Conservation (phyloP, 1,140 invertebrate genomes). For the Hylaeus anthracinus region DNA sequence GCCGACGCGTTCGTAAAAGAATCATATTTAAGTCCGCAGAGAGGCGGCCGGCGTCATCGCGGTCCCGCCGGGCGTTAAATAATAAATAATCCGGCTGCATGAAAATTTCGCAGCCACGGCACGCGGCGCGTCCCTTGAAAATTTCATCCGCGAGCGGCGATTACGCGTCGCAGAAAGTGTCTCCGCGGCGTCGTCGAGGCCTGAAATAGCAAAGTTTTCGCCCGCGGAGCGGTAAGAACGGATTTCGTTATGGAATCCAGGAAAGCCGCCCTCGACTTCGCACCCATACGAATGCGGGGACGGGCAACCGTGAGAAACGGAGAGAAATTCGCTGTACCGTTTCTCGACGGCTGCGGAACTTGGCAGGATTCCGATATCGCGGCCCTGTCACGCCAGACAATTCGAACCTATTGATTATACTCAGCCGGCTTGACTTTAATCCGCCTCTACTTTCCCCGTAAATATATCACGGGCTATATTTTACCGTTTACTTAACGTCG, state of each 20-base stretch:
- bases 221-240: slow-evolving; percentile 30
- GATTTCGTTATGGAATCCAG: slow-evolving; percentile 52
- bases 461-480: slow-evolving; percentile 28
- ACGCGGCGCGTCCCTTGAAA: neutral
- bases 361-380: slow-evolving; percentile 31
- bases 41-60: neutral
- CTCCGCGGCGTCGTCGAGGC: slow-evolving; percentile 15
- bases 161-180: neutral
- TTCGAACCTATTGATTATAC: slow-evolving; percentile 42
- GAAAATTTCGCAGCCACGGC: neutral
- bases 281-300: slow-evolving; percentile 21
- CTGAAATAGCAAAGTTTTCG: slow-evolving; percentile 45
- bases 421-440: slow-evolving; percentile 19
- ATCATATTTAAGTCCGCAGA: neutral
- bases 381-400: slow-evolving; percentile 29
- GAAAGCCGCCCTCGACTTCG: slow-evolving; percentile 36
- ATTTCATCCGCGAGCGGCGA: slow-evolving; percentile 16
- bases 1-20: neutral
- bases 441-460: neutral
- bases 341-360: slow-evolving; percentile 1
- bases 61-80: neutral
- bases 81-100: neutral
- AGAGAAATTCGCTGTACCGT: slow-evolving; percentile 32
- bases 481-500: slow-evolving; percentile 7
- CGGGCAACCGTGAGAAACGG: neutral